These are phyloP conservation scores for Aphelenchoides besseyi DNA, from an alignment of 1,140 invertebrate genomes.

Conservation along the genomic window DNA sequence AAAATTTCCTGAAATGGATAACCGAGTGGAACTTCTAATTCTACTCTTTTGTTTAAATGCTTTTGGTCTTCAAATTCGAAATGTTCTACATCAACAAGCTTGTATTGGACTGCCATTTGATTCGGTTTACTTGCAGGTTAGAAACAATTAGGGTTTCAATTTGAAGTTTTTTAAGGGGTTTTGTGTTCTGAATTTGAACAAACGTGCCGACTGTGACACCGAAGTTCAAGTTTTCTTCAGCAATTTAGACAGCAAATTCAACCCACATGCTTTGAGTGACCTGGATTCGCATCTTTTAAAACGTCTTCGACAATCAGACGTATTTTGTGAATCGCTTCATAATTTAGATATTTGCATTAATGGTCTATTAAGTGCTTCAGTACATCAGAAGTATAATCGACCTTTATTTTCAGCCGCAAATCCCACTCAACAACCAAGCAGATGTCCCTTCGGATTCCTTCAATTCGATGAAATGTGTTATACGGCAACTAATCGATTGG, in stretches of 20 bases:
- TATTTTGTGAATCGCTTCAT: background rate
- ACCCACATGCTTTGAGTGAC: background rate
- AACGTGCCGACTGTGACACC: background rate
- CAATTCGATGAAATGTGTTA: background rate
- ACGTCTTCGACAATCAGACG: background rate
- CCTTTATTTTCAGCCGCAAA: too few relatives aligned
- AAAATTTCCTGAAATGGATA: too few relatives aligned
- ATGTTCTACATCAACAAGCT: background rate
- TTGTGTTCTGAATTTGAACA: slow-evolving; percentile 1
- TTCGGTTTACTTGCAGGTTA: background rate
- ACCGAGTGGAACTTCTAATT: too few relatives aligned
- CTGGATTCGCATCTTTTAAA: background rate
- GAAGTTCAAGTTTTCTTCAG: background rate
- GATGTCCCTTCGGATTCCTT: background rate
- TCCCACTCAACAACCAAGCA: background rate
- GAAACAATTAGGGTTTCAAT: too few relatives aligned
- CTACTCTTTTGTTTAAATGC: too few relatives aligned
- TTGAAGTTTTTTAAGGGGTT: background rate
- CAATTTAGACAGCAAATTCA: background rate
- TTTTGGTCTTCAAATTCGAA: too few relatives aligned
- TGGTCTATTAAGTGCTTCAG: background rate
- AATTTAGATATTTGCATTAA: background rate
- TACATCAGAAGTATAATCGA: background rate
- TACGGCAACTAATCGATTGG: background rate
- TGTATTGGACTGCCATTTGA: slow-evolving; percentile 11